Base-by-base conservation (phyloP, 2,797 vertebrate species). In the Hylomyscus alleni region DNA sequence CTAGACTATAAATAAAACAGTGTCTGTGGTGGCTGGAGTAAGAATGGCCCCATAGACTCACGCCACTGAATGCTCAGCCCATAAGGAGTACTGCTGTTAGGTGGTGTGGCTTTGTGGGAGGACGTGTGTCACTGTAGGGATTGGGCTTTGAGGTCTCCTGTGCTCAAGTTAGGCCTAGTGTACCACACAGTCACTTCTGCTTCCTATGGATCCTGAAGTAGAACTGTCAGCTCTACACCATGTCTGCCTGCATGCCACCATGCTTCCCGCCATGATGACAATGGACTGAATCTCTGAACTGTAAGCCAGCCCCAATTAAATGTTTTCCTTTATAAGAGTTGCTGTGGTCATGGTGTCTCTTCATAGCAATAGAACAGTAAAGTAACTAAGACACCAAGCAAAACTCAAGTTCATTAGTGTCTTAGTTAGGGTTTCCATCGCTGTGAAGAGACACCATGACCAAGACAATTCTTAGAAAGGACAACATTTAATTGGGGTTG, bases 351-450 rank as follows among this genome's bases (percentile, higher is more conserved):
- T 75, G 72, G 20, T 75, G 37, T 24, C 72, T 75, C 37, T 44
- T 75, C 37, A 44, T 26, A 75, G 72, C 72, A 26, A 24, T 44
- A 26, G 11, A 24, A 44, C 22, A 44, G 72, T 22, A 44, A 44
- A 44, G 37, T 40, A 24, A 75, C 22, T 75, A 75, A 75, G 72
- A 81, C 26, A 52, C n/a, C 52, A 78, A 40, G 65, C 76, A 22
- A 80, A 78, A 94, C 26, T 78, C 1, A 7, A 96, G 86, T 90
- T 89, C 24, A 78, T 44, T 58, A 72, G n/a, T 72, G 69, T 22
- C 69, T 10, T 72, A 72, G 67, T n/a, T 69, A n/a, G 67, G 17
- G 67, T 72, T 72, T 69, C n/a, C 19, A 72, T 72, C 37, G n/a
- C n/a, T 72, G 69, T 72, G 69, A 72, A 69, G 34, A n/a, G 67